These are phyloP conservation scores for Rhadina sibilatrix DNA, from an alignment of 2,113 vertebrate genomes.

Conservation along the genomic window DNA sequence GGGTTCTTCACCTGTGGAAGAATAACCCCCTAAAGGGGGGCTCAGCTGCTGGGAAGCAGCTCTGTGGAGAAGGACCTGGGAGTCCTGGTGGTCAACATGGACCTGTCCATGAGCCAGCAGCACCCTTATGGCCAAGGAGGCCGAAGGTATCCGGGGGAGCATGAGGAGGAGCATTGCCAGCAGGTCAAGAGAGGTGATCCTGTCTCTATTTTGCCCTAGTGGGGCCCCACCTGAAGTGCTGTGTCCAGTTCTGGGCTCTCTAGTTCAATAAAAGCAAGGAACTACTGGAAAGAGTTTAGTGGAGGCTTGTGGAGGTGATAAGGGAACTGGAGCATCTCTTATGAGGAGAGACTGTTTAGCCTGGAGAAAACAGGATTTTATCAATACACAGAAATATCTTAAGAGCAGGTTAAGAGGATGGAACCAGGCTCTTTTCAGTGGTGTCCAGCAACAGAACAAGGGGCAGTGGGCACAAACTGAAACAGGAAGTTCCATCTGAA, in stretches of 20 bases:
- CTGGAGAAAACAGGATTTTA: background rate
- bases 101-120: background rate
- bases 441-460: background rate
- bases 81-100: background rate
- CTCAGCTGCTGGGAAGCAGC: background rate
- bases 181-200: background rate
- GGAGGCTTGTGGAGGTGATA: background rate
- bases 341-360: background rate
- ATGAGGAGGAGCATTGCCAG: background rate
- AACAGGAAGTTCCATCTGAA: background rate
- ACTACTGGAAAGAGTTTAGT: background rate
- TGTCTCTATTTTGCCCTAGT: background rate
- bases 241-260: background rate
- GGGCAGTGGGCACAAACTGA: background rate
- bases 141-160: rapidly evolving
- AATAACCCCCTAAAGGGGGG: background rate
- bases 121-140: background rate
- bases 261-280: background rate
- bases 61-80: background rate
- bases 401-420: background rate
- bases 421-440: background rate
- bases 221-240: background rate
- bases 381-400: background rate
- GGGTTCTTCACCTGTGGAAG: background rate
- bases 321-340: background rate